These are phyloP conservation scores for Dermolepida albohirtum DNA, from an alignment of 2,888 invertebrate species.

Conservation along the genomic window DNA sequence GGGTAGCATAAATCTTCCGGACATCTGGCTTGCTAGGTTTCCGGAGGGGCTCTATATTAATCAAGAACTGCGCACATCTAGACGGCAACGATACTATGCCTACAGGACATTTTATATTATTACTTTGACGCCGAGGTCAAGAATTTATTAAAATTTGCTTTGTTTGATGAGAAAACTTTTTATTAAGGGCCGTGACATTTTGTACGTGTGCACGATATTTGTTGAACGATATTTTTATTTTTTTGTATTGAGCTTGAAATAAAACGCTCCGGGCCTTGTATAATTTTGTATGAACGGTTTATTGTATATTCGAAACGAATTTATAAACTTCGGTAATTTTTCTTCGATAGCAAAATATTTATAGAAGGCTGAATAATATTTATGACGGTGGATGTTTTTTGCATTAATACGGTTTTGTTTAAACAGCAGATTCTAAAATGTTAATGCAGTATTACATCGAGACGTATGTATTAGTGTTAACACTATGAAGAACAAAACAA, in stretches of 20 bases:
- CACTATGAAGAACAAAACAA: no score
- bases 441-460: no score
- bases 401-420: no score
- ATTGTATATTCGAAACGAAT: no score
- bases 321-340: no score
- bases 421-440: no score
- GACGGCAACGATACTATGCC: constrained; percentile 48
- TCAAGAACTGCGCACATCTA: constrained; percentile 52
- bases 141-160: constrained; percentile 56
- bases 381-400: no score
- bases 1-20: constrained; percentile 54
- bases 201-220: constrained; percentile 12
- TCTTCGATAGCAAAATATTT: no score
- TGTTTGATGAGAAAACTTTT: constrained; percentile 40
- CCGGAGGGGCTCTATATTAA: constrained; percentile 57
- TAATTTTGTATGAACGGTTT: background rate
- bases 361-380: no score
- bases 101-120: constrained; percentile 53
- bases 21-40: constrained; percentile 55
- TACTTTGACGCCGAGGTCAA: constrained; percentile 50
- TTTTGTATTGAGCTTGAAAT: background rate
- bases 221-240: constrained; percentile 6
- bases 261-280: constrained; percentile 2
- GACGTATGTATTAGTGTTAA: no score
- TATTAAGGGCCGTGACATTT: constrained; percentile 18